Conservation (phyloP, 2,888 invertebrate species). For the Sacculina carcini region DNA sequence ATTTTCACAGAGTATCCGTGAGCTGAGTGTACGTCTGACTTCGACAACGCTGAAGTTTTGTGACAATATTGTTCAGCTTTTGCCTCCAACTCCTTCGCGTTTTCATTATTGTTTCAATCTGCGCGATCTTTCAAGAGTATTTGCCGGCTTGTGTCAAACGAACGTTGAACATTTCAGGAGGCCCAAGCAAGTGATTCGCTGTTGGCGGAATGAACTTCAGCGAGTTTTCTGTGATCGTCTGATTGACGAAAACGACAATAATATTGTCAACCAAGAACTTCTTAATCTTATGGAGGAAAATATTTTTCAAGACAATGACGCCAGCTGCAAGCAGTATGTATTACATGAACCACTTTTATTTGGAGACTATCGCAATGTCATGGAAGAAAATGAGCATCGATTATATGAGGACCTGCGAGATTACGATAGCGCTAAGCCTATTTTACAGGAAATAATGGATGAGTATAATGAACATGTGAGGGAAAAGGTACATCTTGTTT, state of each 20-base stretch:
- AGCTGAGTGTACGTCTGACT: slow-evolving; percentile 37
- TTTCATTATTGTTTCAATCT: slow-evolving; percentile 56
- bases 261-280: no score
- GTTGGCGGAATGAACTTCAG: slow-evolving; percentile 74
- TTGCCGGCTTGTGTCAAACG: slow-evolving; percentile 50
- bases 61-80: slow-evolving; percentile 41
- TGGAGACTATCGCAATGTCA: slow-evolving; percentile 64
- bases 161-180: slow-evolving; percentile 39
- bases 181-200: slow-evolving; percentile 41
- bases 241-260: slow-evolving; percentile 36
- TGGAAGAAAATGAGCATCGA: slow-evolving; percentile 47
- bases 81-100: slow-evolving; percentile 73
- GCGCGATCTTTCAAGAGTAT: slow-evolving; percentile 35
- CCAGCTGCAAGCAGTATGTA: slow-evolving; percentile 36
- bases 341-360: slow-evolving; percentile 57
- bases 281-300: no score
- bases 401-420: slow-evolving; percentile 70
- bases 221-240: slow-evolving; percentile 66
- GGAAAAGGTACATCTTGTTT: slow-evolving; percentile 43
- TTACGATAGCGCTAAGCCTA: slow-evolving; percentile 58
- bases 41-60: slow-evolving; percentile 55
- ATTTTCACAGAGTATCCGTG: slow-evolving; percentile 38
- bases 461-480: slow-evolving; percentile 47
- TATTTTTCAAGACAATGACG: no score
- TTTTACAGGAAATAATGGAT: slow-evolving; percentile 69